phyloP scores from a whole-genome alignment of 1,140 invertebrate genomes.

The Drosophila nigromelanica region DNA sequence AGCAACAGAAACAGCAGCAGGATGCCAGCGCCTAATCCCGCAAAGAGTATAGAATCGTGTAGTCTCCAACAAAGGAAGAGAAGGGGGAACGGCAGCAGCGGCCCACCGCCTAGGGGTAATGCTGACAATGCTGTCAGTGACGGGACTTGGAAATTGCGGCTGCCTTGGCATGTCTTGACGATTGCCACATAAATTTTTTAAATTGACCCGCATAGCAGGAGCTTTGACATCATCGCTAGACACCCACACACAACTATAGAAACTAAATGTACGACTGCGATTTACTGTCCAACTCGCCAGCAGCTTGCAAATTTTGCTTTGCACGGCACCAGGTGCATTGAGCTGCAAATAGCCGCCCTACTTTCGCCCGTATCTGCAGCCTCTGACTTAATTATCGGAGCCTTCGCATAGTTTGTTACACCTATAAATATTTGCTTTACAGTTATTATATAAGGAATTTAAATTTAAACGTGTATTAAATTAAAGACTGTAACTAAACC shows the following conservation, averaged over 20 bases:
- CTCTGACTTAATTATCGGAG: too few relatives aligned
- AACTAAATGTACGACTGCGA: background rate
- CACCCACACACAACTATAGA: background rate
- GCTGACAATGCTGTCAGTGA: slow-evolving; percentile 55
- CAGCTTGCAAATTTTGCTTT: background rate
- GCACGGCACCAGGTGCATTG: slow-evolving; percentile 27
- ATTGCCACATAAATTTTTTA: slow-evolving; percentile 71
- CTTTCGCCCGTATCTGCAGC: too few relatives aligned
- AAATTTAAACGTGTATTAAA: too few relatives aligned
- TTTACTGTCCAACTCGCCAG: background rate
- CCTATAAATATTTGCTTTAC: too few relatives aligned
- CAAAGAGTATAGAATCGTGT: slow-evolving; percentile 23
- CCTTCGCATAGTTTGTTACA: too few relatives aligned
- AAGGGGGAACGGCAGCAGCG: background rate
- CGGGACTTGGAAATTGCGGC: slow-evolving; percentile 28
- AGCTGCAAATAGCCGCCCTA: too few relatives aligned
- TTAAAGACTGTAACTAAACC: too few relatives aligned
- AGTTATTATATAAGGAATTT: too few relatives aligned
- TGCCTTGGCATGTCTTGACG: slow-evolving; percentile 65
- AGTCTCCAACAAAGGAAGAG: background rate
- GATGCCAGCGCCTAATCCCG: slow-evolving; percentile 31
- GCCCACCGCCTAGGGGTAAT: slow-evolving; percentile 23
- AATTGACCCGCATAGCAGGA: slow-evolving; percentile 71
- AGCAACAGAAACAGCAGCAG: background rate
- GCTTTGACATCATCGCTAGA: slow-evolving; percentile 67